These are phyloP conservation scores for Hirundichthys speculiger DNA, from an alignment of 2,113 vertebrate species.

Conservation along the genomic window DNA sequence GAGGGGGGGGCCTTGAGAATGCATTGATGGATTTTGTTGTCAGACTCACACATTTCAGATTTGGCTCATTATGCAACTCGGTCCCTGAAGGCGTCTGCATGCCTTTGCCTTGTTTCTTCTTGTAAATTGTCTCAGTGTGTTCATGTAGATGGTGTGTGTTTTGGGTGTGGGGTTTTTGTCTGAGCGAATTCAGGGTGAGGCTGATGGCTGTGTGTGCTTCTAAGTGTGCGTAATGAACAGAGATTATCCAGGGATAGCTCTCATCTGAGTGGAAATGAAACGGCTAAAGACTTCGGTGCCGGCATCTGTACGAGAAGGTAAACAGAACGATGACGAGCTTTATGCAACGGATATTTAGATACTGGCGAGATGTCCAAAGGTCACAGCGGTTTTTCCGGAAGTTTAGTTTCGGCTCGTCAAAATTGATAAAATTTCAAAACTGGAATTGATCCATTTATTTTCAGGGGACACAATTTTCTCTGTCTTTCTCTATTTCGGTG, in stretches of 20 bases:
- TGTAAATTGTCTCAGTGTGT: constrained; percentile 24
- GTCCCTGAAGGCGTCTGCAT: constrained; percentile 49
- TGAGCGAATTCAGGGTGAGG: constrained; percentile 4
- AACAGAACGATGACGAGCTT: background rate
- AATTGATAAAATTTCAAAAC: too few relatives aligned
- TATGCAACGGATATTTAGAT: too few relatives aligned
- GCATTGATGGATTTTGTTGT: constrained; percentile 64
- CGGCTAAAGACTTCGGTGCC: background rate
- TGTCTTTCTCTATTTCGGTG: too few relatives aligned
- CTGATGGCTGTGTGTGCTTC: background rate
- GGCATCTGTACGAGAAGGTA: background rate
- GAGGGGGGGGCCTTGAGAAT: constrained; percentile 44
- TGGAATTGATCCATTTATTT: too few relatives aligned
- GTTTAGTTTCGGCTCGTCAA: too few relatives aligned
- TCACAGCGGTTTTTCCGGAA: too few relatives aligned
- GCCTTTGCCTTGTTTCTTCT: constrained; percentile 44
- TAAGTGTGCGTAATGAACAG: background rate
- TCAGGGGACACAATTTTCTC: too few relatives aligned
- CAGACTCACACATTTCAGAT: constrained; percentile 61
- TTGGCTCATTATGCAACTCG: constrained; percentile 59
- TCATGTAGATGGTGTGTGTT: constrained; percentile 12
- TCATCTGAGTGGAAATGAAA: background rate
- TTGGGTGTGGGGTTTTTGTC: constrained; percentile 9
- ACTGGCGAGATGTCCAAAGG: too few relatives aligned
- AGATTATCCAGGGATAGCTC: background rate